Conservation (phyloP, 2,888 invertebrate species). For the Xiphydria camelus region DNA sequence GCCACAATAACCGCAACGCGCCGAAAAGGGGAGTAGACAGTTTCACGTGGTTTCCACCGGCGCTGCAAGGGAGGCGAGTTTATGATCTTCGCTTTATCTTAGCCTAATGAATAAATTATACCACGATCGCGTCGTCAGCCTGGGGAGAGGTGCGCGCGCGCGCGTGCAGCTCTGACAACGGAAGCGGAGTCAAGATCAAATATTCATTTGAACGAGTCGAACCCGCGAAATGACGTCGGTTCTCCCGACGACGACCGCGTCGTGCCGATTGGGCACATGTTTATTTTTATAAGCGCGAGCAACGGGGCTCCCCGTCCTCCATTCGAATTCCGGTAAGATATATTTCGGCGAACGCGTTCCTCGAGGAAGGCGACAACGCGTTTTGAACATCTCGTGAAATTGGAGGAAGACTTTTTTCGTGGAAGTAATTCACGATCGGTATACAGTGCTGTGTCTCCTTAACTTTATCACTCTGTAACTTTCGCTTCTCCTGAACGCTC, state of each 20-base stretch:
- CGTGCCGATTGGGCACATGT: background rate
- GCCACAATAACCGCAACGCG: slow-evolving; percentile 4
- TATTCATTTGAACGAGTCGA: slow-evolving; percentile 1
- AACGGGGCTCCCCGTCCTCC: too few relatives aligned
- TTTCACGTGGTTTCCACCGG: background rate
- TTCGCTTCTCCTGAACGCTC: too few relatives aligned
- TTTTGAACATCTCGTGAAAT: too few relatives aligned
- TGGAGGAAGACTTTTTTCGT: too few relatives aligned
- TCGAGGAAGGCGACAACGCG: too few relatives aligned
- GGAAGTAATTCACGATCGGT: too few relatives aligned
- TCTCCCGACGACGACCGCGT: background rate
- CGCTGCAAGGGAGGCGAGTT: slow-evolving; percentile 15
- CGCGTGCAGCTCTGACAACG: too few relatives aligned
- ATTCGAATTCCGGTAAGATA: too few relatives aligned
- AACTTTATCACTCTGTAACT: too few relatives aligned
- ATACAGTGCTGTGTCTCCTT: too few relatives aligned
- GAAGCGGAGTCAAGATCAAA: slow-evolving; percentile 1
- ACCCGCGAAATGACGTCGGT: background rate
- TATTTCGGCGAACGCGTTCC: too few relatives aligned
- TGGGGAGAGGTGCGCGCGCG: too few relatives aligned
- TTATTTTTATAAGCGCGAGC: background rate
- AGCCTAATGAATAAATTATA: slow-evolving; percentile 36
- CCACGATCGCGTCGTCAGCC: background rate
- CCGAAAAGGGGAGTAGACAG: background rate
- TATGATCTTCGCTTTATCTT: slow-evolving; percentile 33